phyloP scores from a whole-genome alignment of 2,888 invertebrate genomes.

The Silvanus unidentatus region DNA sequence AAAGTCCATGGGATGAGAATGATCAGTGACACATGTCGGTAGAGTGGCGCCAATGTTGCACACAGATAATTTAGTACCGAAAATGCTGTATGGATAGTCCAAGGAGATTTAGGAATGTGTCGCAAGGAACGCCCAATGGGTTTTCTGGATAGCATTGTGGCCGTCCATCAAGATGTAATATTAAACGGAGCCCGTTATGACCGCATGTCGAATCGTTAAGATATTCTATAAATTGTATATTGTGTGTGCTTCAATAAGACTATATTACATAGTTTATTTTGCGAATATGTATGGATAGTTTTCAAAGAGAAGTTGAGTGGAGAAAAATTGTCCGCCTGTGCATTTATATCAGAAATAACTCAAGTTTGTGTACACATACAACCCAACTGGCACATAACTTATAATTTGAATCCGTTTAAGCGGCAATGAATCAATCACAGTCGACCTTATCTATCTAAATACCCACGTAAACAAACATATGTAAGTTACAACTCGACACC shows the following conservation, averaged over 20 bases:
- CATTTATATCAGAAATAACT: no score
- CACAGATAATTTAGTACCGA: conserved; percentile 10
- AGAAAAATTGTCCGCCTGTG: no score
- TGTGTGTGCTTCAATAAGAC: no score
- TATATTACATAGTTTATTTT: no score
- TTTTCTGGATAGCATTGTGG: conserved; percentile 1
- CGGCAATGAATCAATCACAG: conserved; percentile 39
- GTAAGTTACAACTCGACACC: conserved; percentile 44
- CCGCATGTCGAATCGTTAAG: no score
- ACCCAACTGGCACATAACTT: conserved; percentile 15
- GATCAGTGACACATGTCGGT: conserved; percentile 10
- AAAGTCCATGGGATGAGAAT: no score
- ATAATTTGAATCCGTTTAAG: conserved; percentile 31
- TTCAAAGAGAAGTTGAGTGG: no score
- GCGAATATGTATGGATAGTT: no score
- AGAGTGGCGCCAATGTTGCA: conserved; percentile 11
- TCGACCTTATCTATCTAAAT: conserved; percentile 40
- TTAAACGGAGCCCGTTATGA: background rate
- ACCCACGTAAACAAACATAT: conserved; percentile 42
- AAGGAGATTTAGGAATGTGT: conserved; percentile 8
- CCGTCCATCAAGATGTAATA: background rate
- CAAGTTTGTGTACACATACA: no score
- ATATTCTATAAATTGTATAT: no score
- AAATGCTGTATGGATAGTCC: background rate
- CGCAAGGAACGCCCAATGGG: conserved; percentile 9